Evolutionary conservation across 2,113 vertebrate genomes (phyloP), one percentile per base, ranked within the genome.

Genomic region (Apeltes quadracus): DNA sequence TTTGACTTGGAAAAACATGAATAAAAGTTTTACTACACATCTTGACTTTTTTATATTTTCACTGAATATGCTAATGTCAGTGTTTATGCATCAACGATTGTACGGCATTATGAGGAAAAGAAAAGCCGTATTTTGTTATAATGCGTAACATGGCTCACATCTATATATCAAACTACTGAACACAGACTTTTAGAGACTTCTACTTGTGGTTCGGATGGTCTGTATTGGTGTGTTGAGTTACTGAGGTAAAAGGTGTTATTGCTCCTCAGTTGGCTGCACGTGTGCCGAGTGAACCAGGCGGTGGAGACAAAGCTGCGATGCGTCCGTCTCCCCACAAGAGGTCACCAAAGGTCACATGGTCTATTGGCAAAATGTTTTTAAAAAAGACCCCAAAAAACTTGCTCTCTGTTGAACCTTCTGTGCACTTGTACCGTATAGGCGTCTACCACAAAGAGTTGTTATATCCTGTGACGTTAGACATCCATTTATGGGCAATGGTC

Each of bases 1-100:
- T 94, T 94, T 92, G 92, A 93, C 87, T 93, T 93, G 79, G 81
- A 70, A 73, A 86, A 80, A 90, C 87, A 79, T 83, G 75, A 92
- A 91, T 90, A 94, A 94, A 94, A 87, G 46, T 94, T 95, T 94
- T 92, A 93, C 91, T 92, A 94, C 79, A 93, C 2, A 3, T 57
- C 14, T 68, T 11, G 27, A 56, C 44, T 61, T 14, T 41, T 16
- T 23, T 34, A 12, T 41, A 53, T 34, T 34, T 34, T 34, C 32
- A 25, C 43, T 59, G 34, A 64, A 51, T 11, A 7, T 23, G 46
- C 3, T 10, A 16, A 36, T 12, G n/a, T 10, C 7, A 5, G 12
- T n/a, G 16, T 65, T 16, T 51, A 22, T 53, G 32, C n/a, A 38
- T 18, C 16, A 29, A 48, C 43, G 23, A 41, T 39, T 67, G 27